phyloP scores from a whole-genome alignment of 2,888 invertebrate genomes.

The Patella pellucida region DNA sequence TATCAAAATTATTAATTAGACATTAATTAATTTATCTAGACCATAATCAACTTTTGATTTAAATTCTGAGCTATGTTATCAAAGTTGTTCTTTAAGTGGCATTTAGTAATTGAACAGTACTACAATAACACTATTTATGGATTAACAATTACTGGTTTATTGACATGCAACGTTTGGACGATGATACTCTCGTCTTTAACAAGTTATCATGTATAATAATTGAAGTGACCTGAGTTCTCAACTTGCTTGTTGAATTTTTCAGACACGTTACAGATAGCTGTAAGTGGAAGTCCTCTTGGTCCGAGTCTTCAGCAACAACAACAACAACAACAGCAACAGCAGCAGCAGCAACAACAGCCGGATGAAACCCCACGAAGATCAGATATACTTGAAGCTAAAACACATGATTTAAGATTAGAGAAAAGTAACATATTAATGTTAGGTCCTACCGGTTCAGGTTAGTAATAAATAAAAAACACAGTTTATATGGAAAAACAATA shows the following conservation, averaged over 20 bases:
- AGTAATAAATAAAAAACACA: too few relatives aligned
- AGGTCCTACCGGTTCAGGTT: constrained; percentile 92
- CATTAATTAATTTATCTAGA: too few relatives aligned
- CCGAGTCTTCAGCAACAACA: constrained; percentile 39
- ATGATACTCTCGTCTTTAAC: too few relatives aligned
- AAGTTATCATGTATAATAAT: background rate
- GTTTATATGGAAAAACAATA: too few relatives aligned
- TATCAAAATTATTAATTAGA: too few relatives aligned
- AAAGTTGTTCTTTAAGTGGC: too few relatives aligned
- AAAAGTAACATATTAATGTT: constrained; percentile 95
- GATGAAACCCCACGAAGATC: constrained; percentile 46
- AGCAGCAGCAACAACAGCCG: constrained; percentile 42
- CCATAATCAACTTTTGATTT: too few relatives aligned
- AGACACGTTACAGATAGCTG: constrained; percentile 90
- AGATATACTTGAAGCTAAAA: constrained; percentile 53
- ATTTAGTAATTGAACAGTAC: too few relatives aligned
- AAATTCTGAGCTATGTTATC: too few relatives aligned
- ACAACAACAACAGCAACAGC: constrained; percentile 40
- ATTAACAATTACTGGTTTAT: too few relatives aligned
- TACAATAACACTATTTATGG: too few relatives aligned
- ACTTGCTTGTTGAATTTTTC: constrained; percentile 45
- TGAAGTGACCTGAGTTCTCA: background rate
- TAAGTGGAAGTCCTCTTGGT: constrained; percentile 79
- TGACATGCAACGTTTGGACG: too few relatives aligned
- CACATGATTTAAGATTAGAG: constrained; percentile 77